Base-by-base conservation (phyloP, 2,888 invertebrate species). In the Tipula confusa region DNA sequence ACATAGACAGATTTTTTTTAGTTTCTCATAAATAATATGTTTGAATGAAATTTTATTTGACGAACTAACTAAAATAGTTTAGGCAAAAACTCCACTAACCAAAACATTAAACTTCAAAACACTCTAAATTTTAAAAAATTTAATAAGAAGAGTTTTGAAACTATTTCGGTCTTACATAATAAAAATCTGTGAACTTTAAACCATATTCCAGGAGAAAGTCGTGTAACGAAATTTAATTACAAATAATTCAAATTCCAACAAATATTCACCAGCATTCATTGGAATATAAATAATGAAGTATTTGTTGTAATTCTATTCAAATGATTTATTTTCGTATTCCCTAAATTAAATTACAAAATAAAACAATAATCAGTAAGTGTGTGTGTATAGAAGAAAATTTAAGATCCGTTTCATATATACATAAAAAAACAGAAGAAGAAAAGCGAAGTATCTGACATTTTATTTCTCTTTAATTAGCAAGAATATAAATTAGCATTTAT, bases 291-390 rank as follows among this genome's bases (percentile, higher is more conserved):
- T 33, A 33, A 33, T 33, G n/a, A 43, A 36, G 36, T 64, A 64
- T 64, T 64, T 64, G 18, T 64, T 43, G 43, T 43, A 15, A 64
- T 64, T 24, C 64, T 64, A 43, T 64, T 64, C 64, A 24, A 24
- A 64, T 64, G 64, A 64, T 64, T 64, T 64, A 64, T 64, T 64
- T 64, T 64, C 64, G 64, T 64, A 64, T 64, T 64, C 64, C 43
- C 64, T n/a, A 64, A 64, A 64, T 64, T 64, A 64, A 64, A 64
- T 64, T 64, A 64, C 64, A 64, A 24, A 64, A 64, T 9, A 64
- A 24, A 64, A 64, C 9, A 64, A 64, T 64, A 43, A 43, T 43
- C 43, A 43, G 43, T n/a, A 38, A 1, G 3, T 13, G 1, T 1
- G 24, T n/a, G 24, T 18, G 4, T 1, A 64, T 24, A 64, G 24